Conservation (phyloP, 2,797 vertebrate species). For the Dipus sagitta region DNA sequence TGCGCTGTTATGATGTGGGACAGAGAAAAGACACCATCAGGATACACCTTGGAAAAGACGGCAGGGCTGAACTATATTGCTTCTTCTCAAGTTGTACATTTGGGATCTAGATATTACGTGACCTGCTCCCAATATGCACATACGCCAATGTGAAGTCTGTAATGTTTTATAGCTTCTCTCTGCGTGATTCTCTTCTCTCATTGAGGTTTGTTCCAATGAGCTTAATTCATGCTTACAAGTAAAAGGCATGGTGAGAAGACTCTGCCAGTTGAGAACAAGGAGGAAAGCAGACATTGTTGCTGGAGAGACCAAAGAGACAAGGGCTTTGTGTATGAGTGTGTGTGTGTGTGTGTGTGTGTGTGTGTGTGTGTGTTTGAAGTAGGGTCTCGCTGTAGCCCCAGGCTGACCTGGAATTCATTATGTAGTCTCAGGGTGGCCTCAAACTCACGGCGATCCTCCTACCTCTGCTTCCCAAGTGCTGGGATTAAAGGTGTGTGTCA, state of each 20-base stretch:
- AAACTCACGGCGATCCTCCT: too few relatives aligned
- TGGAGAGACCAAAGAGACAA: neutral
- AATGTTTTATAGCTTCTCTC: neutral
- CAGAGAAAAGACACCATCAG: neutral
- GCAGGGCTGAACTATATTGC: neutral
- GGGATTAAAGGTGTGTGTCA: too few relatives aligned
- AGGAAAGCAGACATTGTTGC: neutral
- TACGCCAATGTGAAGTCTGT: neutral
- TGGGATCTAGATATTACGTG: neutral
- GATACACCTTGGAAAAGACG: neutral
- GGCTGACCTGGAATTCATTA: too few relatives aligned
- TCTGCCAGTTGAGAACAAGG: slow-evolving; percentile 21
- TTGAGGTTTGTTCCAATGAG: neutral
- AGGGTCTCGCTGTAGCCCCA: too few relatives aligned
- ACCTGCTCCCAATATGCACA: neutral
- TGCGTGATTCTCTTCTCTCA: neutral
- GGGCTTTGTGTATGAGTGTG: too few relatives aligned
- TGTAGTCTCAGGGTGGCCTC: too few relatives aligned
- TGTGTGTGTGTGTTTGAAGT: too few relatives aligned
- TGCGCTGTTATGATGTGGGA: neutral
- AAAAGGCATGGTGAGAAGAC: neutral
- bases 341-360: too few relatives aligned
- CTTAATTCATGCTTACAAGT: neutral
- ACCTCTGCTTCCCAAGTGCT: too few relatives aligned
- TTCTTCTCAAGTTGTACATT: neutral